These are phyloP conservation scores for Nestor notabilis DNA, from an alignment of 2,113 vertebrate species.

Conservation along the genomic window DNA sequence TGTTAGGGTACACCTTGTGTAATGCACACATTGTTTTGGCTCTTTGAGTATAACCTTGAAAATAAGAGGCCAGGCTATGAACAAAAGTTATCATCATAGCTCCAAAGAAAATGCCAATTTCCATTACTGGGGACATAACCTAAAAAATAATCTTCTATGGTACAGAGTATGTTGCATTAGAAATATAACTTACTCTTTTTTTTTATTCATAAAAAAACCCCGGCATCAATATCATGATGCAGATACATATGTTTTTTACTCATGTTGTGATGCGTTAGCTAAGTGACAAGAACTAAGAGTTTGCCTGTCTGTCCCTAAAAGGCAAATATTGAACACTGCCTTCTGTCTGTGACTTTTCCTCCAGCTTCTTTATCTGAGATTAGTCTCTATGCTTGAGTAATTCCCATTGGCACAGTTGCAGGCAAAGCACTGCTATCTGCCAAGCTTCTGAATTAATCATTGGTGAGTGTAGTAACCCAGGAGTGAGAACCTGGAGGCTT, in stretches of 20 bases:
- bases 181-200: not conserved
- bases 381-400: constrained; percentile 36
- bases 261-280: not conserved
- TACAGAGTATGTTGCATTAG: not conserved
- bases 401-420: constrained; percentile 46
- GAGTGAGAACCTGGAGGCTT: constrained; percentile 48
- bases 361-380: constrained; percentile 14
- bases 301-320: not conserved
- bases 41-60: not conserved
- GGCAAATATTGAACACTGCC: not conserved
- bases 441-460: constrained; percentile 60
- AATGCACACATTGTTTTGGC: not conserved
- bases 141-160: not conserved
- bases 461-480: constrained; percentile 39
- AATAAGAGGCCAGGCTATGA: not conserved
- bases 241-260: not conserved
- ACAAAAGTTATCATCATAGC: not conserved
- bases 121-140: not conserved
- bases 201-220: not conserved
- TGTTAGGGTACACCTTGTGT: not conserved
- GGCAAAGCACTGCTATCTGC: constrained; percentile 31
- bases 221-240: not conserved
- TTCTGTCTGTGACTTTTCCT: constrained; percentile 41
- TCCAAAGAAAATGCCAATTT: not conserved
- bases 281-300: not conserved